Evolutionary conservation across 2,797 vertebrate genomes (phyloP).

Genomic region (Hypotaenidia philippensis): DNA sequence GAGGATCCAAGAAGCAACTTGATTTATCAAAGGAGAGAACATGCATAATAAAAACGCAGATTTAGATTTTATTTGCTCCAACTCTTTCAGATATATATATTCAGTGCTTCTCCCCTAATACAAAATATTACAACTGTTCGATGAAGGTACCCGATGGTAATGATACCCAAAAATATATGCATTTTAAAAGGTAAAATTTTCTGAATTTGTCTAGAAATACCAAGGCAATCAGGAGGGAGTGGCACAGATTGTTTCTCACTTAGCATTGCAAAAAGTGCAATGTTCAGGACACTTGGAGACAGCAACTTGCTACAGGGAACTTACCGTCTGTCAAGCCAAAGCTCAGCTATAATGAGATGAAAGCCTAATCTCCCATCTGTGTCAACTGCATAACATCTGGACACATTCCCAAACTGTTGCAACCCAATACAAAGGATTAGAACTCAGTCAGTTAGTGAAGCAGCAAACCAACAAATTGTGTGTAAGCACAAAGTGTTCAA

Average conservation of each 20-base stretch:
- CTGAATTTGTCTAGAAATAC: neutral
- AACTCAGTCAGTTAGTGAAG: neutral
- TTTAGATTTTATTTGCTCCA: neutral
- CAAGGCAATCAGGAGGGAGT: neutral
- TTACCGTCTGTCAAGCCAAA: neutral
- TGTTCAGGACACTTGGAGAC: neutral
- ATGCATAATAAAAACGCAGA: neutral
- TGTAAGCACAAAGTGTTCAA: neutral
- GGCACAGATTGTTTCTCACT: neutral
- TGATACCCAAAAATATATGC: neutral
- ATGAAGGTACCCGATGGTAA: neutral
- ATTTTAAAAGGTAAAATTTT: neutral
- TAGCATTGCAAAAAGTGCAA: neutral
- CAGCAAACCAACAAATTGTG: neutral
- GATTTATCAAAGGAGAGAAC: neutral
- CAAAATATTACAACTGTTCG: neutral
- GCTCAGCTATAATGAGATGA: neutral
- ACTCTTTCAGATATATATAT: neutral
- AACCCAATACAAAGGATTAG: neutral
- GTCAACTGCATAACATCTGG: neutral
- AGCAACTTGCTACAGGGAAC: neutral
- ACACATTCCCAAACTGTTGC: neutral
- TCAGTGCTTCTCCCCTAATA: neutral
- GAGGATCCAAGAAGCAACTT: neutral
- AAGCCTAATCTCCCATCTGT: neutral